These are phyloP conservation scores for Magallana angulata DNA, from an alignment of 1,140 invertebrate species.

Conservation along the genomic window DNA sequence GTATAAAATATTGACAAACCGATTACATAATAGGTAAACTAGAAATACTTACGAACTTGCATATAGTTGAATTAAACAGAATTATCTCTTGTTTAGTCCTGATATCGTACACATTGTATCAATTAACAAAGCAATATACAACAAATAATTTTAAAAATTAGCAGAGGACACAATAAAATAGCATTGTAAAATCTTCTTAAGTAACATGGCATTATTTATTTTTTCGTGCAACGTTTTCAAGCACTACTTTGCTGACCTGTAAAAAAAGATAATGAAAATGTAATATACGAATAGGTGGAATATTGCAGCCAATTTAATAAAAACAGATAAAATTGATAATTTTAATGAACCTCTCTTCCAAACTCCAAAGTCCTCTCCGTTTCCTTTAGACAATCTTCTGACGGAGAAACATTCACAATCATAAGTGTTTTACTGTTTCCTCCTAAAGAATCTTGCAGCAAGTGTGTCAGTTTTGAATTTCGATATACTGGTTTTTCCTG, in stretches of 20 bases:
- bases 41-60: no score
- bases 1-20: no score
- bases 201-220: background rate
- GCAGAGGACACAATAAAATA: no score
- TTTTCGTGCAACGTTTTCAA: background rate
- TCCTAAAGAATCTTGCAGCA: constrained; percentile 86
- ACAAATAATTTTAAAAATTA: no score
- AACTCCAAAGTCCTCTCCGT: background rate
- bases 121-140: no score
- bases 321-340: background rate
- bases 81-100: no score
- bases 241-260: background rate
- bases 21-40: no score
- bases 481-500: background rate
- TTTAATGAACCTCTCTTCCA: background rate
- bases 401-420: constrained; percentile 80
- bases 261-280: background rate
- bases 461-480: constrained; percentile 72
- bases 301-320: no score
- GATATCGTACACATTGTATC: no score
- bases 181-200: no score
- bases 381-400: background rate
- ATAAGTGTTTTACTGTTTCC: constrained; percentile 94
- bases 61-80: no score
- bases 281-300: no score